Evolutionary conservation across 2,113 vertebrate genomes (phyloP).

Genomic region (Oophaga pumilio): DNA sequence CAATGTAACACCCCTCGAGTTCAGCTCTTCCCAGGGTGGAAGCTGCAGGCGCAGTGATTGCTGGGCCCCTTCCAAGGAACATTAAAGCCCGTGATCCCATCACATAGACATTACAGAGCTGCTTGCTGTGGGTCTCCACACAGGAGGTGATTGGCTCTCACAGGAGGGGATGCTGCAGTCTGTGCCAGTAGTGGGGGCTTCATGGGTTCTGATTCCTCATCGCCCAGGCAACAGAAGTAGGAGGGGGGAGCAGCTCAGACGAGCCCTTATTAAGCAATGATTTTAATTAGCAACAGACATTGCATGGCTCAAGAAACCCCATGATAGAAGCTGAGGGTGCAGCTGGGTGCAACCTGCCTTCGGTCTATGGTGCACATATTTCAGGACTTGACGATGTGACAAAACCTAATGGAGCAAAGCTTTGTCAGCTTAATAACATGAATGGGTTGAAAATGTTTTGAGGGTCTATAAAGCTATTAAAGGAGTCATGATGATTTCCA

Average conservation of each 20-base stretch:
- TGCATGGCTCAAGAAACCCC: slow-evolving; percentile 38
- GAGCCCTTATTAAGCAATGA: slow-evolving; percentile 44
- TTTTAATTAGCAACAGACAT: slow-evolving; percentile 53
- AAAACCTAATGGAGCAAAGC: neutral
- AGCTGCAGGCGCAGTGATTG: slow-evolving; percentile 54
- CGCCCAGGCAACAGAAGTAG: slow-evolving; percentile 47
- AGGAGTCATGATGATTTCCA: slow-evolving; percentile 9
- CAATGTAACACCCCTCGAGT: slow-evolving; percentile 26
- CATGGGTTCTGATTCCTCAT: slow-evolving; percentile 31
- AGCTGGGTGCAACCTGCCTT: slow-evolving; percentile 6
- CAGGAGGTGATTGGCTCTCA: slow-evolving; percentile 56
- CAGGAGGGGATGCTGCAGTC: slow-evolving; percentile 47
- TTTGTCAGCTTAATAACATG: neutral
- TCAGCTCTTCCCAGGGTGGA: slow-evolving; percentile 41
- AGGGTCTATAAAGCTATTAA: slow-evolving; percentile 8
- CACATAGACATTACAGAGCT: slow-evolving; percentile 53
- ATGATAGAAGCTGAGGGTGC: neutral
- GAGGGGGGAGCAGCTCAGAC: slow-evolving; percentile 19
- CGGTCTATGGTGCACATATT: neutral
- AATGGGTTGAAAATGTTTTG: slow-evolving; percentile 25
- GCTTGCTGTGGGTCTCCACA: slow-evolving; percentile 51
- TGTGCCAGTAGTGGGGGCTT: slow-evolving; percentile 45
- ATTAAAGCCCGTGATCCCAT: slow-evolving; percentile 56
- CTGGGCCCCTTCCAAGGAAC: slow-evolving; percentile 55
- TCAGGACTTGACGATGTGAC: neutral